These are phyloP conservation scores for Cotesia typhae DNA, from an alignment of 1,140 invertebrate species.

Conservation along the genomic window DNA sequence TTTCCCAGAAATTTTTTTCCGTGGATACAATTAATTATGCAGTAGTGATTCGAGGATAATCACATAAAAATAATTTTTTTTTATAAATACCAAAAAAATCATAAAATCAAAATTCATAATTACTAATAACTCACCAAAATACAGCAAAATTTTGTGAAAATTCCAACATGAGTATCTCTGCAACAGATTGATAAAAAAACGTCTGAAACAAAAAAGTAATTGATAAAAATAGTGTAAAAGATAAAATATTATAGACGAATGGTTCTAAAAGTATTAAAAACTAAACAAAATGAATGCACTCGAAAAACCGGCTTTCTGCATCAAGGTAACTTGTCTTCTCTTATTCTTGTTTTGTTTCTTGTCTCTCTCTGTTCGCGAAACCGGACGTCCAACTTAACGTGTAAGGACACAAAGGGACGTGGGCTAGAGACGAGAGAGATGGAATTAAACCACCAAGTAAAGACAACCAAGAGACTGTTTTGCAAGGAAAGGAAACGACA, in stretches of 20 bases:
- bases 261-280: neutral
- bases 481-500: slow-evolving; percentile 17
- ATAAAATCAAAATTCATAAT: too few species aligned
- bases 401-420: slow-evolving; percentile 34
- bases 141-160: too few species aligned
- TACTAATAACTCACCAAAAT: too few species aligned
- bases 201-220: neutral
- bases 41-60: neutral
- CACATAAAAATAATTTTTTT: neutral
- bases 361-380: slow-evolving; percentile 31
- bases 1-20: too few species aligned
- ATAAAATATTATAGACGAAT: neutral
- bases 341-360: slow-evolving; percentile 14
- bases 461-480: slow-evolving; percentile 10
- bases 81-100: too few species aligned
- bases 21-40: too few species aligned
- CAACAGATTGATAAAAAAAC: neutral
- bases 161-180: too few species aligned
- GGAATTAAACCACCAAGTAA: neutral
- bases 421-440: slow-evolving; percentile 19
- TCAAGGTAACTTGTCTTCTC: slow-evolving; percentile 10
- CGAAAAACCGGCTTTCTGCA: slow-evolving; percentile 30
- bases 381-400: slow-evolving; percentile 34
- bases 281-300: slow-evolving; percentile 7
- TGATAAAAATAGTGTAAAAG: neutral